These are phyloP conservation scores for Acrocephalus kingi DNA, from an alignment of 2,113 vertebrate genomes.

Conservation along the genomic window DNA sequence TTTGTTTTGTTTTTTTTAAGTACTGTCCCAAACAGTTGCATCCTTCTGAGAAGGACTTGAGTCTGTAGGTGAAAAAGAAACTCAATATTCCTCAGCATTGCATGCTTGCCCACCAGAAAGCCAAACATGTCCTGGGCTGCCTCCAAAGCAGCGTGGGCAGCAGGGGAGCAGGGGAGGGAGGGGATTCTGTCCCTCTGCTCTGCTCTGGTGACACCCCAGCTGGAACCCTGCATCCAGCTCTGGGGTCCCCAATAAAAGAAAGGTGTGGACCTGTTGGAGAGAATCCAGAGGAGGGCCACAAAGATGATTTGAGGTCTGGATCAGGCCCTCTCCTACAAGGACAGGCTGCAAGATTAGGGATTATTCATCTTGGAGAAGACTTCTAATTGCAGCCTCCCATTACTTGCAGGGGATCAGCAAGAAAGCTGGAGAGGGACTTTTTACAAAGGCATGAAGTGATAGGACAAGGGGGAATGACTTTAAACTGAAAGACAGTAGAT, in stretches of 20 bases:
- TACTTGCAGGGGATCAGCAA: neutral
- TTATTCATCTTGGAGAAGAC: neutral
- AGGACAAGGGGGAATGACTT: neutral
- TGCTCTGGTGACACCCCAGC: neutral
- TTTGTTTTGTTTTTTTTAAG: neutral
- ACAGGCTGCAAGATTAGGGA: neutral
- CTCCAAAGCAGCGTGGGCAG: neutral
- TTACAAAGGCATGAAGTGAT: neutral
- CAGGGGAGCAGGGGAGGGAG: fast-evolving
- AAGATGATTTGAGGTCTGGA: neutral
- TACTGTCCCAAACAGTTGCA: neutral
- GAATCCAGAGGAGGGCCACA: neutral
- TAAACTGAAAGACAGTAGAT: neutral
- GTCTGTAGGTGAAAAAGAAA: neutral
- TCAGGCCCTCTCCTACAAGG: neutral
- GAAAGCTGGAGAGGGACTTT: neutral
- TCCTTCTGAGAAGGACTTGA: neutral
- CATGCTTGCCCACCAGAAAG: neutral
- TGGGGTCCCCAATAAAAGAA: neutral
- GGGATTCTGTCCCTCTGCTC: neutral
- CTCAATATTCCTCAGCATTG: neutral
- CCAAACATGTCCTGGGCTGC: neutral
- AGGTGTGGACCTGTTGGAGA: neutral
- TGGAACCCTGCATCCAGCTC: neutral
- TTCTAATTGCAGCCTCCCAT: neutral